These are phyloP conservation scores for Vandiemenella viatica DNA, from an alignment of 2,888 invertebrate genomes.

Conservation along the genomic window DNA sequence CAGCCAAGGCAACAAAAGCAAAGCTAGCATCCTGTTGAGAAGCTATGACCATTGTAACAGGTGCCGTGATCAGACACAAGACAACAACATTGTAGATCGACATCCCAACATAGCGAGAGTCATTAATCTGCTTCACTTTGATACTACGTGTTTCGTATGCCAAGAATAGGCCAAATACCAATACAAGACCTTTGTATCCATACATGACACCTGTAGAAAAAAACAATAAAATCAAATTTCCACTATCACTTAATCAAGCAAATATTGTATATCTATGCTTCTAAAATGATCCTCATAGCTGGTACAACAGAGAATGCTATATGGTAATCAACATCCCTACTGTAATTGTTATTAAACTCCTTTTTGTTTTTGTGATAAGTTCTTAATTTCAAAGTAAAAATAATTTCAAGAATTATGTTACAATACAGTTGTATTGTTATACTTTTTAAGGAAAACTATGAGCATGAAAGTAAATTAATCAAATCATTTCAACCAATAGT, in stretches of 20 bases:
- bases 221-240: constrained; percentile 3
- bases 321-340: no score
- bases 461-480: no score
- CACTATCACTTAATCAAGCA: background rate
- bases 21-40: constrained; percentile 96
- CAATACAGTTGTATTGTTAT: no score
- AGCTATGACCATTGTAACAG: constrained; percentile 91
- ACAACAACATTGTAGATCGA: constrained; percentile 99
- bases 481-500: no score
- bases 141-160: constrained; percentile 97
- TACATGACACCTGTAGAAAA: constrained; percentile 66
- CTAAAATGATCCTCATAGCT: no score
- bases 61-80: constrained; percentile 91
- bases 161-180: constrained; percentile 92
- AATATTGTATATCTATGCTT: no score
- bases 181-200: constrained; percentile 89
- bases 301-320: no score
- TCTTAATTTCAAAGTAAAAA: no score
- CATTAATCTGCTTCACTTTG: constrained; percentile 94
- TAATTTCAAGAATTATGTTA: no score
- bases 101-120: constrained; percentile 96
- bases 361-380: no score
- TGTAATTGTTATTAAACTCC: no score
- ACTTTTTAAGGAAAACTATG: no score
- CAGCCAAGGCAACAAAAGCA: constrained; percentile 89